Evolutionary conservation across 2,113 vertebrate genomes (phyloP), one percentile per base, ranked within the genome.

Genomic region (Garra rufa): DNA sequence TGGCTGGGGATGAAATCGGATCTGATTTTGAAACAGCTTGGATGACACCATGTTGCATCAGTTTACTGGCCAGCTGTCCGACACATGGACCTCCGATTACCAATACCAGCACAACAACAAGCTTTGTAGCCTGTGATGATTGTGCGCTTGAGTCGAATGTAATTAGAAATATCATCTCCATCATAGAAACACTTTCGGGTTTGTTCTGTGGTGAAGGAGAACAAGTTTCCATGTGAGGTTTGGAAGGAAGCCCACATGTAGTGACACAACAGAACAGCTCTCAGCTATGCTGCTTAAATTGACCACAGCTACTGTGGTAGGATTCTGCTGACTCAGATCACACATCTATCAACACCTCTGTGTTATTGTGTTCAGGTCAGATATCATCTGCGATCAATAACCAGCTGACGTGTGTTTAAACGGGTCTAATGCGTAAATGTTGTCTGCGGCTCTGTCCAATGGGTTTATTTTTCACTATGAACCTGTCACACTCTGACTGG

Each of bases 31-130:
- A 41, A 38, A 76, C 74, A 38, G 48, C 46, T 52, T 34, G 28
- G 28, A 76, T 55, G 74, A 76, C 48, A 46, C n/a, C 9, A 3
- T 73, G 70, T 73, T 73, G 41, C n/a, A 55, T 55, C 50, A 34
- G 74, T 76, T 13, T 24, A 24, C 6, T 34, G 30, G 6, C 30
- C 50, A 24, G 11, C 9, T 38, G 75, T 41, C 75, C 9, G 11
- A 77, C 75, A 77, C 75, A 55, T 38, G 75, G 17, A 34, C 46
- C 17, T 21, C 44, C 24, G 71, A 75, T 75, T 75, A 50, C 14
- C 28, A 50, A 74, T 1, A 50, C n/a, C 26, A 17, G 14, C 4
- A 48, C 6, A 75, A 75, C 63, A 65, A 5, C 30, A 4, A 41
- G 4, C 21, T n/a, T 4, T 26, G 57, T 13, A 13, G 34, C 17